Base-by-base conservation (phyloP, 2,113 vertebrate species). In the Entelurus aequoreus region DNA sequence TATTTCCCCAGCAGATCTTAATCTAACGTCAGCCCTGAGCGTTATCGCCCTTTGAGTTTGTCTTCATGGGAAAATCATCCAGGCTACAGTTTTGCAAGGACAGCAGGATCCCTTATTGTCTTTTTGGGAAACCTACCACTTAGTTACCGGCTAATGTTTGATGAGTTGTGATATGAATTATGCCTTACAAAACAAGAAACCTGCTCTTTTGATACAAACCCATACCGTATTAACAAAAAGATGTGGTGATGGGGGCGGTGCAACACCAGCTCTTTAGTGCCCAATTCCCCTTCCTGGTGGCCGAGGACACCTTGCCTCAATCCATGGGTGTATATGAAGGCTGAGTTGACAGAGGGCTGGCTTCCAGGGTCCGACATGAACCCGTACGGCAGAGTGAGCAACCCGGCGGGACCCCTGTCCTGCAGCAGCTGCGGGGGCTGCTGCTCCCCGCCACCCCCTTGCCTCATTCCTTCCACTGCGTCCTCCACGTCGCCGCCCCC, bases 371-470 rank as follows among this genome's bases (percentile, higher is more conserved):
- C 84, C 82, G 83, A 78, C 68, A 92, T 92, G 90, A 88, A 91
- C 65, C 90, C 88, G 49, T 88, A 87, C 79, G 78, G 82, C 53
- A 86, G 79, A 81, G 74, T 76, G 54, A 86, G 71, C 66, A 76
- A 77, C 58, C 69, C 79, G 55, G 75, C 84, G 1, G 76, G 86
- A 84, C 84, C 88, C 63, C 77, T 87, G 66, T 82, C 88, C 48
- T 92, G 90, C 80, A 82, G 79, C 75, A 90, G 81, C 78, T 90
- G 87, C 56, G 89, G 87, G 79, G 87, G 88, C 54, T 86, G 84
- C 82, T 90, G 89, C 78, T 84, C 82, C 46, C 84, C 87, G 0
- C 86, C 84, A 60, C 84, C 84, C 53, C 85, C 85, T 52, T 72
- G 69, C 59, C 74, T 85, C 60, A 75, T 87, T 64, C 76, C 76